These are phyloP conservation scores for Natator depressus DNA, from an alignment of 2,113 vertebrate species.

Conservation along the genomic window DNA sequence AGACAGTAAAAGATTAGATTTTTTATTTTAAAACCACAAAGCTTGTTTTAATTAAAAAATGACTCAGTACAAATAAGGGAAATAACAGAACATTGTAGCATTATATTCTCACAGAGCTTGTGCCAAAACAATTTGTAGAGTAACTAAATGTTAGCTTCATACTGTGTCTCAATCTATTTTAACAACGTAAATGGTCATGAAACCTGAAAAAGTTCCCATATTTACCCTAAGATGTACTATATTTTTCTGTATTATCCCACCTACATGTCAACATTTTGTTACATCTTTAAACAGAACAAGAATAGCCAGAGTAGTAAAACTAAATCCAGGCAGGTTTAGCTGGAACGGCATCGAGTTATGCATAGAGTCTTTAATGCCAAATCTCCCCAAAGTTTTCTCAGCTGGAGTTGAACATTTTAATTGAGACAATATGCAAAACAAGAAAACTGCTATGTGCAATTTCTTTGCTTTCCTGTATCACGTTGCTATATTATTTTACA, in stretches of 20 bases:
- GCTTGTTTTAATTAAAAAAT: neutral
- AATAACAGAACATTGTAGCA: neutral
- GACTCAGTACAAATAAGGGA: neutral
- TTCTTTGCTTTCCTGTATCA: neutral
- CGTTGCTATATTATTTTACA: neutral
- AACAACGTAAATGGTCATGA: neutral
- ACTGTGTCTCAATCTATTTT: neutral
- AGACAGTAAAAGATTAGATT: neutral
- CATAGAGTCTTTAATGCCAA: neutral
- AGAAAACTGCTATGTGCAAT: neutral
- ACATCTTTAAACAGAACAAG: neutral
- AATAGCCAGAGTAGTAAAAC: neutral
- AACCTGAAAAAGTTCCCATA: neutral
- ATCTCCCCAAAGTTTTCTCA: neutral
- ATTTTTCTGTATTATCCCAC: neutral
- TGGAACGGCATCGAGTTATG: neutral
- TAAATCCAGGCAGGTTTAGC: neutral
- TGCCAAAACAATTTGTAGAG: neutral
- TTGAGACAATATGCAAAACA: neutral
- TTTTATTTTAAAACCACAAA: neutral
- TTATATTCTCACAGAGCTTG: constrained; percentile 15
- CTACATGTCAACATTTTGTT: neutral
- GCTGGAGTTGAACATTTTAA: neutral
- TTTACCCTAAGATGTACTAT: neutral
- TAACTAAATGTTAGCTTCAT: neutral